These are phyloP conservation scores for Lycaena phlaeas DNA, from an alignment of 2,888 invertebrate species.

Conservation along the genomic window DNA sequence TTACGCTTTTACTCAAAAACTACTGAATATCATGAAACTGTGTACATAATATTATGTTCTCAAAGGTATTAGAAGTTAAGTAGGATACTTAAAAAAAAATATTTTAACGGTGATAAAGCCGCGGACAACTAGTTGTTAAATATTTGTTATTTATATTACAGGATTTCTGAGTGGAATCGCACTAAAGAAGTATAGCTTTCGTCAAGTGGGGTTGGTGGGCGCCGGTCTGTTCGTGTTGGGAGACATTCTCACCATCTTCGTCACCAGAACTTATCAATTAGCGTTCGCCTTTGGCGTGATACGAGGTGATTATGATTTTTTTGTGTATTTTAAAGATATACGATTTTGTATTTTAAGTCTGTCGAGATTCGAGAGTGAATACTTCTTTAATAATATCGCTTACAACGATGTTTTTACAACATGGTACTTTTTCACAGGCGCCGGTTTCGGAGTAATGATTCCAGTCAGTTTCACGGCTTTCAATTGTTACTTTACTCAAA, in stretches of 20 bases:
- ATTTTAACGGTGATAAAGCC: too few species aligned
- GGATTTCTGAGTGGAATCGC: conserved; percentile 79
- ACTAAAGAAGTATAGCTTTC: conserved; percentile 76
- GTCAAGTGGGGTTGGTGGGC: conserved; percentile 78
- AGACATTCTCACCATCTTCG: conserved; percentile 75
- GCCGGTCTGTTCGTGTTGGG: conserved; percentile 76
- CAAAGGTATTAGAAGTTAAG: too few species aligned
- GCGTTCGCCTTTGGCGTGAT: conserved; percentile 77
- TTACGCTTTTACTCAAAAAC: too few species aligned
- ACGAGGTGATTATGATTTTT: conserved; percentile 54
- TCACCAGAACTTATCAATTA: conserved; percentile 74
- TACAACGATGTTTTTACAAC: not conserved
- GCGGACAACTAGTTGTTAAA: too few species aligned
- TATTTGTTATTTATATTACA: conserved; percentile 32
- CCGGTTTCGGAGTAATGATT: conserved; percentile 81
- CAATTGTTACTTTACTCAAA: conserved; percentile 81
- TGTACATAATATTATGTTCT: too few species aligned
- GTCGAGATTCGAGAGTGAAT: too few species aligned
- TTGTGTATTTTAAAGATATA: too few species aligned
- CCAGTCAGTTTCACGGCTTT: conserved; percentile 82
- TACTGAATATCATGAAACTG: too few species aligned
- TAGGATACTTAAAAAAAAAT: too few species aligned
- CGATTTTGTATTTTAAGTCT: too few species aligned
- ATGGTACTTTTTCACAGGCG: conserved; percentile 51
- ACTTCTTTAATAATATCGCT: too few species aligned